These are phyloP conservation scores for Phaethon lepturus DNA, from an alignment of 2,113 vertebrate genomes.

Conservation along the genomic window DNA sequence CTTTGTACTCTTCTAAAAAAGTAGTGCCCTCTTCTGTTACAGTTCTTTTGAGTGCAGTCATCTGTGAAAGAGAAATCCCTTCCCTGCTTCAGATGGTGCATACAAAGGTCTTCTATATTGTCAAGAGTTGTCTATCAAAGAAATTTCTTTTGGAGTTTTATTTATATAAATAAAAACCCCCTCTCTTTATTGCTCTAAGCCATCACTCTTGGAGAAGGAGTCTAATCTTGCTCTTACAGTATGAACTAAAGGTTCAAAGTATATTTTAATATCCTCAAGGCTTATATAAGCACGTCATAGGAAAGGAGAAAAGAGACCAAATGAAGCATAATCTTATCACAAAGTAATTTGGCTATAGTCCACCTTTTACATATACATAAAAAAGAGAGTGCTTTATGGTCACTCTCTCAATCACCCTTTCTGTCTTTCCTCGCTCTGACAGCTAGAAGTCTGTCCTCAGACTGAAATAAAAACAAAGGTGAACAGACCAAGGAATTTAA, in stretches of 20 bases:
- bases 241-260: constrained; percentile 26
- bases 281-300: background rate
- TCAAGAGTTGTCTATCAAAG: background rate
- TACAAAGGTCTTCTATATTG: constrained; percentile 18
- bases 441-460: background rate
- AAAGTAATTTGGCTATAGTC: background rate
- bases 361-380: background rate
- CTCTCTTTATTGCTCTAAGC: constrained; percentile 3
- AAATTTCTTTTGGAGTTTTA: constrained; percentile 14
- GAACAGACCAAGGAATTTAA: background rate
- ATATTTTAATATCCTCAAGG: constrained; percentile 49
- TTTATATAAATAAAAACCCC: background rate
- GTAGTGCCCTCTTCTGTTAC: background rate
- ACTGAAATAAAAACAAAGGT: constrained; percentile 24
- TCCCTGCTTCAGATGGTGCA: background rate
- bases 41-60: background rate
- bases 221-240: constrained; percentile 1
- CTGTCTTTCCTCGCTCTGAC: background rate
- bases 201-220: background rate
- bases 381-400: constrained; percentile 1
- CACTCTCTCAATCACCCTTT: background rate
- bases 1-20: background rate
- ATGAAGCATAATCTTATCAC: constrained; percentile 40
- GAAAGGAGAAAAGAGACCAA: constrained; percentile 26
- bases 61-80: constrained; percentile 27